These are phyloP conservation scores for Actinopyga echinites DNA, from an alignment of 53 echinoderm and acorn worm genomes.

Conservation along the genomic window DNA sequence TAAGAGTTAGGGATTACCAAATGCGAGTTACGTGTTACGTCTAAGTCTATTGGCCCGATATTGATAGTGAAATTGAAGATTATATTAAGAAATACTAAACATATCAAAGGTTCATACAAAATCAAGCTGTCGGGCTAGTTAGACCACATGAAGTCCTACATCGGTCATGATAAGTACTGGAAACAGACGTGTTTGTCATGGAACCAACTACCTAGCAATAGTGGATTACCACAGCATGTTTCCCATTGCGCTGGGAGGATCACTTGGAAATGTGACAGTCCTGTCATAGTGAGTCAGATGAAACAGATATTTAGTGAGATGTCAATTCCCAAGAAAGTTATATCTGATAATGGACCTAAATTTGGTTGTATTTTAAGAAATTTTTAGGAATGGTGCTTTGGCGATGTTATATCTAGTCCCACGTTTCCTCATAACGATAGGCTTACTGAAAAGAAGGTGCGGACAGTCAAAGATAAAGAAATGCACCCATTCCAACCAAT, in stretches of 20 bases:
- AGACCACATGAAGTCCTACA: background rate
- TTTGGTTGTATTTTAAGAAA: background rate
- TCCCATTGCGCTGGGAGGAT: slow-evolving; percentile 24
- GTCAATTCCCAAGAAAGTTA: slow-evolving; percentile 12
- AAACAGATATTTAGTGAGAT: slow-evolving; percentile 33
- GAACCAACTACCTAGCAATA: background rate
- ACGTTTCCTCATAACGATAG: slow-evolving; percentile 17
- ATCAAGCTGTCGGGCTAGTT: background rate
- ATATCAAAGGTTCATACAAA: slow-evolving; percentile 17
- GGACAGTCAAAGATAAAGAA: background rate
- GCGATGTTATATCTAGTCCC: slow-evolving; percentile 4
- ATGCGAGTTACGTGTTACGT: too few species aligned
- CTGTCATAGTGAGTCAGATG: background rate
- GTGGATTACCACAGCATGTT: slow-evolving; percentile 19
- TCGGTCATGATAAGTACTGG: slow-evolving; percentile 12
- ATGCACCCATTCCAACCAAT: background rate
- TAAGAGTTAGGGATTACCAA: too few species aligned
- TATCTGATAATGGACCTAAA: slow-evolving; percentile 22
- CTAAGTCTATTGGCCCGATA: too few species aligned
- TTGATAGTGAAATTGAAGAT: slow-evolving; percentile 22
- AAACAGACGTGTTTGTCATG: background rate
- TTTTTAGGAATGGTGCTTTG: background rate
- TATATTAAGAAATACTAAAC: background rate
- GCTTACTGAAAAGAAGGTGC: slow-evolving; percentile 17
- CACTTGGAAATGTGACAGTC: slow-evolving; percentile 10